Evolutionary conservation across 2,888 invertebrate species (phyloP), one percentile per base, ranked within the genome.

Genomic region (Nomada fabriciana): DNA sequence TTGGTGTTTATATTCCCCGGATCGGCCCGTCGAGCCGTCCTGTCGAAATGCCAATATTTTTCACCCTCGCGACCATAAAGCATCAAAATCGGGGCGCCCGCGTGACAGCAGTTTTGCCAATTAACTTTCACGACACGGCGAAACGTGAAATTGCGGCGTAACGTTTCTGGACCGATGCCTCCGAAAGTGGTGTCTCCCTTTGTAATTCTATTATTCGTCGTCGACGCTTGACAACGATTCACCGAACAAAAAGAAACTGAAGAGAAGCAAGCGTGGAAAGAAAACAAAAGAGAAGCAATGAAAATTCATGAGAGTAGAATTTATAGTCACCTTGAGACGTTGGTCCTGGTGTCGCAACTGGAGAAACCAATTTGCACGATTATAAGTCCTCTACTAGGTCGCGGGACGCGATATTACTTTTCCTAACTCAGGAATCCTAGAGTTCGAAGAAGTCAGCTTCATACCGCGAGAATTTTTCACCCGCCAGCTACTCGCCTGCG

Each of bases 21-120:
- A 52, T 52, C 60, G 23, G 29, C 2, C 76, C 13, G 71, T 53
- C 50, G 59, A 36, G 7, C 50, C 57, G 74, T 23, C 55, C 69
- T 43, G 64, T 77, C 76, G 67, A 74, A 80, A 83, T 63, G 86
- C 69, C 84, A 78, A 84, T 86, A 84, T 82, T 87, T 87, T 81
- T 77, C 84, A 80, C 65, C 59, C 61, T 18, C 74, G 23, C 61
- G 55, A 77, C 65, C 72, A 72, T 85, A 81, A 73, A 80, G 57
- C 80, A 75, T 80, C 82, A 78, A 84, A 84, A 85, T 85, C 68
- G 76, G 52, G 55, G 18, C 65, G 20, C 7, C 65, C 67, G 57
- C 53, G 71, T 60, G 85, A 74, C 86, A 76, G 50, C 68, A 72
- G 77, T 80, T 83, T 74, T 65, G 74, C 76, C 70, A 77, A 77